Evolutionary conservation across 2,797 vertebrate genomes (phyloP).

Genomic region (Mormyrops attenuatus): DNA sequence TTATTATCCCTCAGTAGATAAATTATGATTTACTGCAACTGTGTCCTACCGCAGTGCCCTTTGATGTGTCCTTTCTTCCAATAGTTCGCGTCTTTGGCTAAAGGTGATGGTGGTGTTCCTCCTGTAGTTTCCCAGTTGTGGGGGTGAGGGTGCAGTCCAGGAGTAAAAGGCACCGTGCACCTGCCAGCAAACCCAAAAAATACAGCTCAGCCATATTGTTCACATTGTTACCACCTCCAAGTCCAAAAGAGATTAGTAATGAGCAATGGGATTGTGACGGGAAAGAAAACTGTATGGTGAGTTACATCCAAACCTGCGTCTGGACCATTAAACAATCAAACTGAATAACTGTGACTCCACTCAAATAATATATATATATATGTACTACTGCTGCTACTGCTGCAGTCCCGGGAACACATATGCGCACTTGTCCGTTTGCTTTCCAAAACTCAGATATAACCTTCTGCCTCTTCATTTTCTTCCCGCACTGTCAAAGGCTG

Average conservation of each 20-base stretch:
- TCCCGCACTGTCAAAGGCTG: not conserved
- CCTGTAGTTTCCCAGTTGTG: not conserved
- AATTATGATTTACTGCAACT: not conserved
- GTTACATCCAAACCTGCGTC: not conserved
- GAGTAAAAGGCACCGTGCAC: not conserved
- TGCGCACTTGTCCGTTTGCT: not conserved
- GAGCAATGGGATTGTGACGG: not conserved
- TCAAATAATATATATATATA: not conserved
- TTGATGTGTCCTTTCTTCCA: not conserved
- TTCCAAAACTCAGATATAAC: not conserved
- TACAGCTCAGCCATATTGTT: not conserved
- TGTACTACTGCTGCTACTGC: not conserved
- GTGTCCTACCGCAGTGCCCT: not conserved
- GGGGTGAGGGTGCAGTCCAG: not conserved
- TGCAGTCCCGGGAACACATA: not conserved
- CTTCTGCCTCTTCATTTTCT: not conserved
- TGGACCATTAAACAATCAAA: not conserved
- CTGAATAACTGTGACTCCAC: not conserved
- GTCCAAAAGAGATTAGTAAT: not conserved
- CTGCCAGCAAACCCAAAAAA: not conserved
- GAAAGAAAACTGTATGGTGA: not conserved
- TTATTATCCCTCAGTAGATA: not conserved
- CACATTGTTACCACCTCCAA: not conserved
- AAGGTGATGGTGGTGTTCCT: not conserved
- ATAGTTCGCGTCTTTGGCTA: not conserved